These are phyloP conservation scores for Branchinecta lindahli DNA, from an alignment of 1,140 invertebrate species.

Conservation along the genomic window DNA sequence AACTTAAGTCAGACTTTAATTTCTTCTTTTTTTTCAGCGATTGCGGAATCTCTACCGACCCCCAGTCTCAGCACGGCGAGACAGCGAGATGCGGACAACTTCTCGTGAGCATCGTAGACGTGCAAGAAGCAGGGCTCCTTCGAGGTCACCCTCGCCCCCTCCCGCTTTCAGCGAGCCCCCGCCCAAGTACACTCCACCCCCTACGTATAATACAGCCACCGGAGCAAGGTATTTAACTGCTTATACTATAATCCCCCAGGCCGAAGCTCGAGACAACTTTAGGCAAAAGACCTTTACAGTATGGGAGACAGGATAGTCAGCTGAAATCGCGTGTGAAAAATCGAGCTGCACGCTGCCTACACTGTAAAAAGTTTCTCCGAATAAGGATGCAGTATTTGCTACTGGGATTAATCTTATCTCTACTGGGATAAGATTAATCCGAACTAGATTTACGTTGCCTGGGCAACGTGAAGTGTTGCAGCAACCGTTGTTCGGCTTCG, in stretches of 20 bases:
- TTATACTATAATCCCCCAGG: slow-evolving; percentile 11
- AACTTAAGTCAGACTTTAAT: too few species aligned
- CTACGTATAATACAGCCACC: slow-evolving; percentile 77
- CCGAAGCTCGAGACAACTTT: slow-evolving; percentile 12
- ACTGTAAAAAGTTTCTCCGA: too few species aligned
- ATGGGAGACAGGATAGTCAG: neutral
- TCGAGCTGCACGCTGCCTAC: too few species aligned
- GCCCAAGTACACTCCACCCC: slow-evolving; percentile 81
- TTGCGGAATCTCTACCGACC: slow-evolving; percentile 56
- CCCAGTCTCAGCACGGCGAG: slow-evolving; percentile 36
- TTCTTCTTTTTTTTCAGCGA: slow-evolving; percentile 37
- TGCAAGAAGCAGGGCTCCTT: slow-evolving; percentile 11
- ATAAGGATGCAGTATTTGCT: too few species aligned
- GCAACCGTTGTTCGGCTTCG: too few species aligned
- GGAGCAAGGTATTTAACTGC: slow-evolving; percentile 39
- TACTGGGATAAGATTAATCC: too few species aligned
- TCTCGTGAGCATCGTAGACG: slow-evolving; percentile 7
- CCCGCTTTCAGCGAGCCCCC: slow-evolving; percentile 54
- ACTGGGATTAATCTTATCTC: too few species aligned
- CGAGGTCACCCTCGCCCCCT: slow-evolving; percentile 23
- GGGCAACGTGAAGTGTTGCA: too few species aligned
- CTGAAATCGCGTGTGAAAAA: too few species aligned
- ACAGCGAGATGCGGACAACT: slow-evolving; percentile 26
- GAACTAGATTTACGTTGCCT: too few species aligned
- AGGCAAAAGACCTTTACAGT: neutral